Evolutionary conservation across 1,140 invertebrate genomes (phyloP), one percentile per base, ranked within the genome.

Genomic region (Drosophila virilis): DNA sequence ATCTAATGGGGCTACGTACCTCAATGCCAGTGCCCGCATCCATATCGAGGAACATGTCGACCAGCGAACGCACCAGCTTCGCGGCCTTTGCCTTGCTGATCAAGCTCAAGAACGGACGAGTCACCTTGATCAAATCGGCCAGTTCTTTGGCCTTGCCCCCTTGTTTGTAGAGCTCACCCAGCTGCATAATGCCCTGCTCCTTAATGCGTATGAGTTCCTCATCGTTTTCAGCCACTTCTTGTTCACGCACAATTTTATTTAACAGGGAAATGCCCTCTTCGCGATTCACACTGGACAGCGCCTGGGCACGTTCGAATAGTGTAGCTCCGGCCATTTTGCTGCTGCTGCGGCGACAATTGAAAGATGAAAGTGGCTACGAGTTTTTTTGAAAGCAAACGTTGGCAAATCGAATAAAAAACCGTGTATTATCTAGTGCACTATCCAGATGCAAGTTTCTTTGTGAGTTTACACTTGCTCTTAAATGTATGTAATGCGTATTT

Each of bases 61-160:
- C 98, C 52, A 99, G 93, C 9, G 97, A 97, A 70, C 98, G 95
- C 0, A 99, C 98, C 65, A 99, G 93, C 93, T 99, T 99, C 0
- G 98, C 98, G 65, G 99, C 99, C 93, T 99, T 99, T 22, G 99
- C 99, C 94, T 99, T 99, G 90, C 98, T 99, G 77, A 99, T 98
- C 51, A 97, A 94, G 75, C 96, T 96, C 8, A 99, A 94, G 92
- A 99, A 99, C 6, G 98, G 98, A 83, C 98, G 95, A 12, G 98
- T 98, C 59, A 96, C 95, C 93, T 97, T 97, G 77, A 99, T 99
- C 45, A 99, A 94, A 68, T 97, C 96, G 2, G 97, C 97, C 74
- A 99, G 93, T 93, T 98, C 98, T 93, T 98, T 97, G 66, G 97
- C 97, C 92, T 98, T 98, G 83, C 96, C 96, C 92, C 97, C 97